A percentile compares a stretch with the other conserved stretches of the same genome.
Conservation (phyloP, 1,140 invertebrate genomes). For the Nasonia giraulti region DNA sequence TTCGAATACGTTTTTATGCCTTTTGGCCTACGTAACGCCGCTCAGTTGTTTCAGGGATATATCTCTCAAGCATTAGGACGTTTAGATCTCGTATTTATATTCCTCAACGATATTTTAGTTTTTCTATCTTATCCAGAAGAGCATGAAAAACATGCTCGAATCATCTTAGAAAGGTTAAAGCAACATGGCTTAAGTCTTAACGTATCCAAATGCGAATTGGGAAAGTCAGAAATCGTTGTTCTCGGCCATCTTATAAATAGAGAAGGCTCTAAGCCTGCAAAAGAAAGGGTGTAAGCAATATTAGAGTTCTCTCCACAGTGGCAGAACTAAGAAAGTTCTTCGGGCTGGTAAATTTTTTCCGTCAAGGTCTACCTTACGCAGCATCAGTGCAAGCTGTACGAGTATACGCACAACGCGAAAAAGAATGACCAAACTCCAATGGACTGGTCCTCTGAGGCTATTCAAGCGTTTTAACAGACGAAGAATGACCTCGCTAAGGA, state of each 20-base stretch:
- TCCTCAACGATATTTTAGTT: background rate
- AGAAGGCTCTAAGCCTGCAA: background rate
- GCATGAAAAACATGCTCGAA: background rate
- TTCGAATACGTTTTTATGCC: conserved; percentile 6
- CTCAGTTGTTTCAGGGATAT: conserved; percentile 1
- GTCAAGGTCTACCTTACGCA: background rate
- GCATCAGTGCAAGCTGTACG: conserved; percentile 5
- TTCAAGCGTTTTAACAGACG: background rate
- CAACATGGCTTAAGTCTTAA: background rate
- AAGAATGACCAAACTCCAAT: conserved; percentile 13
- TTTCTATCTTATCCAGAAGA: background rate
- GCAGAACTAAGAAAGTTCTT: conserved; percentile 4
- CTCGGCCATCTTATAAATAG: background rate
- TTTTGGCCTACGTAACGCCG: background rate
- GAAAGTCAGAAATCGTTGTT: background rate
- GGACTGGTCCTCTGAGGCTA: conserved; percentile 1
- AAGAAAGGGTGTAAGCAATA: conserved; percentile 6
- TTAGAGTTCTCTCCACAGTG: background rate
- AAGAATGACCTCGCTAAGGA: background rate
- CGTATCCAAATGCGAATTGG: background rate
- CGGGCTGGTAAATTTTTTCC: conserved; percentile 8
- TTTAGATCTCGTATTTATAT: background rate
- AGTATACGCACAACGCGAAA: background rate
- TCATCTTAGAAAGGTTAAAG: background rate
- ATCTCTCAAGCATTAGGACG: background rate